Percentiles rank a stretch among this genome's conserved stretches.
Evolutionary conservation across 2,888 invertebrate genomes (phyloP).

Genomic region (Sycophila texana): DNA sequence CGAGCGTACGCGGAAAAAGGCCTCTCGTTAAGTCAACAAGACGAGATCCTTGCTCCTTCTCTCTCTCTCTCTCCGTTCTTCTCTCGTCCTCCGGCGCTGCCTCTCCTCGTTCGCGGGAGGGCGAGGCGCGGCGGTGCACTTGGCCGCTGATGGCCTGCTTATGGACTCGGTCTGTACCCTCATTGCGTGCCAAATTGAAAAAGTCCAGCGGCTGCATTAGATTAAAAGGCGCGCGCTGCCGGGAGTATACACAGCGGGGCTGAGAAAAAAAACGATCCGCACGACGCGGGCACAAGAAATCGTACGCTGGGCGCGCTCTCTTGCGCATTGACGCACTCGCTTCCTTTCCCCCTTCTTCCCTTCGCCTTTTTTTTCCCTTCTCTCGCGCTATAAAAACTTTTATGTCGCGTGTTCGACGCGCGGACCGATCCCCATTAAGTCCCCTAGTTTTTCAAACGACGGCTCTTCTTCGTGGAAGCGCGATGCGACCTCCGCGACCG

Average conservation of each 20-base stretch:
- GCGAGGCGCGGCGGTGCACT: constrained; percentile 12
- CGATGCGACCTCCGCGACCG: too few species aligned
- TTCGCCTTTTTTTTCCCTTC: too few species aligned
- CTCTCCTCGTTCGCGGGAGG: constrained; percentile 16
- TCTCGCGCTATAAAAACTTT: too few species aligned
- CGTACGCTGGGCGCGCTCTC: background rate
- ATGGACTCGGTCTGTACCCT: constrained; percentile 49
- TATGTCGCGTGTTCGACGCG: too few species aligned
- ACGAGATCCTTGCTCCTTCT: constrained; percentile 48
- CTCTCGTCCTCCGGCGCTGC: constrained; percentile 7
- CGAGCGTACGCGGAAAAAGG: constrained; percentile 58
- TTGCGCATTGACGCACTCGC: too few species aligned
- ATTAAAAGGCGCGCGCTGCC: constrained; percentile 47
- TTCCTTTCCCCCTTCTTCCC: too few species aligned
- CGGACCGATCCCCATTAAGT: too few species aligned
- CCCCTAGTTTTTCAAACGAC: too few species aligned
- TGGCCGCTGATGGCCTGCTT: constrained; percentile 51
- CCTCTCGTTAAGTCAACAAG: constrained; percentile 59
- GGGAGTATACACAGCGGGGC: background rate
- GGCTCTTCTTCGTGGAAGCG: too few species aligned
- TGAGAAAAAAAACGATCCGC: constrained; percentile 26
- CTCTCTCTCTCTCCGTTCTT: constrained; percentile 39
- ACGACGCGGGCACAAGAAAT: constrained; percentile 18
- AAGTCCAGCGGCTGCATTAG: constrained; percentile 54
- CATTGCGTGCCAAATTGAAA: constrained; percentile 58